Percentiles rank a stretch among this genome's conserved stretches.
phyloP scores from a whole-genome alignment of 1,140 invertebrate genomes.

The Formica exsecta region DNA sequence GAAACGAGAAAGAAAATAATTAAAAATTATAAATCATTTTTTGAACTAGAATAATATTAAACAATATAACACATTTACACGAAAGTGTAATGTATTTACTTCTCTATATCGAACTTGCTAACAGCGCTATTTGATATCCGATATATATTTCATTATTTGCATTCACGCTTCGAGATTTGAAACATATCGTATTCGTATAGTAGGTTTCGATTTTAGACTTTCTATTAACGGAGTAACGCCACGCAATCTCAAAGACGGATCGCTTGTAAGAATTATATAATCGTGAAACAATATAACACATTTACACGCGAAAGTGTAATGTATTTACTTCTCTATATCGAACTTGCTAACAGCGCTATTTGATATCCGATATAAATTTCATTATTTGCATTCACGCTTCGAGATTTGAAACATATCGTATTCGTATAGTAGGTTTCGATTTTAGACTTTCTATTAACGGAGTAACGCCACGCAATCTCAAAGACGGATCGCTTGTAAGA shows the following conservation, averaged over 20 bases:
- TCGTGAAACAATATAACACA: slow-evolving; percentile 1
- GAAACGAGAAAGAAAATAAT: neutral
- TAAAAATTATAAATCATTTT: slow-evolving; percentile 5
- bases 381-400: neutral
- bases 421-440: neutral
- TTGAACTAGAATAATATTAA: neutral
- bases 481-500: slow-evolving; percentile 10
- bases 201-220: slow-evolving; percentile 7
- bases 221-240: neutral
- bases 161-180: neutral
- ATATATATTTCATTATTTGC: neutral
- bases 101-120: neutral
- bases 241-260: slow-evolving; percentile 1
- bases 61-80: neutral
- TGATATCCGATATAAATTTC: neutral
- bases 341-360: neutral
- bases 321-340: neutral
- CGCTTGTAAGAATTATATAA: slow-evolving; percentile 37
- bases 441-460: slow-evolving; percentile 15
- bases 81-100: neutral
- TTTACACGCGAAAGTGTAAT: neutral
- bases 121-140: neutral
- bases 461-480: neutral
- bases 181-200: neutral
- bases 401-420: neutral